phyloP scores from a whole-genome alignment of 2,113 vertebrate genomes.

The Aix galericulata region DNA sequence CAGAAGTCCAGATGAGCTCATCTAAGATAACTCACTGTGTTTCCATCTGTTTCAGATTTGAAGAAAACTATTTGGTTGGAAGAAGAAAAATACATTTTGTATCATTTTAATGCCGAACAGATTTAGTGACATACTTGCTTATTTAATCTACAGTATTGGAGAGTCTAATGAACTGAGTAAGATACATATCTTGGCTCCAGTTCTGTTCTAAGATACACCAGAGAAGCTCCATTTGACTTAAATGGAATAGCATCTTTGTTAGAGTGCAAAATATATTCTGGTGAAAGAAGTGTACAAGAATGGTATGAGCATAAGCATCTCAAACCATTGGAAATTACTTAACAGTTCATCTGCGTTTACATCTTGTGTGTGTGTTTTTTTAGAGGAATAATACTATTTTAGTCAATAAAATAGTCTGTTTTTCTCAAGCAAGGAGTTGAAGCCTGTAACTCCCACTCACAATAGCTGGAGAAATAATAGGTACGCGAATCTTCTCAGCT shows the following conservation, averaged over 20 bases:
- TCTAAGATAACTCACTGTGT: slow-evolving; percentile 73
- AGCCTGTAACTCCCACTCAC: neutral
- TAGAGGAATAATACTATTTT: slow-evolving; percentile 11
- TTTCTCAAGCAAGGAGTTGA: slow-evolving; percentile 25
- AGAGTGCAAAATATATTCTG: slow-evolving; percentile 21
- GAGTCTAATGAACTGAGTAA: slow-evolving; percentile 75
- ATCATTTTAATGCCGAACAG: slow-evolving; percentile 81
- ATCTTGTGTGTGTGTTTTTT: slow-evolving; percentile 26
- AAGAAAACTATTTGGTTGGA: slow-evolving; percentile 78
- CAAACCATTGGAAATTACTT: slow-evolving; percentile 36
- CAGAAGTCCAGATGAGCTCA: slow-evolving; percentile 77
- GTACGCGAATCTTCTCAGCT: neutral
- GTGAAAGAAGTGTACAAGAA: neutral
- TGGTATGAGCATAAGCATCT: slow-evolving; percentile 20
- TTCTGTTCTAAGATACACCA: slow-evolving; percentile 42
- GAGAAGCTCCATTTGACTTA: slow-evolving; percentile 47
- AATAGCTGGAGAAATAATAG: neutral
- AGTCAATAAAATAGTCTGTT: slow-evolving; percentile 28
- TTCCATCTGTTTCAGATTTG: slow-evolving; percentile 80
- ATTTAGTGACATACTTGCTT: slow-evolving; percentile 77
- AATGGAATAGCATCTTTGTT: slow-evolving; percentile 45
- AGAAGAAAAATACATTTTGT: slow-evolving; percentile 79
- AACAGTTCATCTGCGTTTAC: slow-evolving; percentile 40
- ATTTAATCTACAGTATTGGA: slow-evolving; percentile 73
- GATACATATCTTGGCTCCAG: slow-evolving; percentile 54